Evolutionary conservation across 2,888 invertebrate species (phyloP).

Genomic region (Eucriotettix oculatus): DNA sequence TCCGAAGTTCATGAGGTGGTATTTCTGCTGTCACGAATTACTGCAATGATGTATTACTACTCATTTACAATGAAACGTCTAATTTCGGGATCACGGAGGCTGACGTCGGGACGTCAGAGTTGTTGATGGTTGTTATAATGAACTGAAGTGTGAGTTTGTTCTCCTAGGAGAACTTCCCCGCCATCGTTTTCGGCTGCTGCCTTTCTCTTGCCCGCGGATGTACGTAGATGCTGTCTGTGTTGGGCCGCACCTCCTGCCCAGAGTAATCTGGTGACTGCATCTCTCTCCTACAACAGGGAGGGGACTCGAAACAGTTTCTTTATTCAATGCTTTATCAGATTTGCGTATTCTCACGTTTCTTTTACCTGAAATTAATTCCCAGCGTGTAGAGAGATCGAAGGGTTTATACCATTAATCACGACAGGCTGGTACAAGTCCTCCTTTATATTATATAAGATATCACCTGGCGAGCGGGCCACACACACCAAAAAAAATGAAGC

Average conservation of each 20-base stretch:
- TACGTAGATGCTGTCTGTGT: no score
- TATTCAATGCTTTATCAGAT: conserved; percentile 24
- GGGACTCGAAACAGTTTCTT: conserved; percentile 8
- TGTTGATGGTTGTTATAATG: no score
- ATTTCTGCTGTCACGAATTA: no score
- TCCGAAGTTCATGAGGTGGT: no score
- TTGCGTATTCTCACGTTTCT: conserved; percentile 29
- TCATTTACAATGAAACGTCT: no score
- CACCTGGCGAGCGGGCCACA: background rate
- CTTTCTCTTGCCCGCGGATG: background rate
- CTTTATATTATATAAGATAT: background rate
- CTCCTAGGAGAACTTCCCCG: no score
- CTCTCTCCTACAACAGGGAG: background rate
- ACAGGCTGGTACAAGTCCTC: background rate
- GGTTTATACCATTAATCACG: conserved; percentile 8
- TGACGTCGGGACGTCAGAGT: no score
- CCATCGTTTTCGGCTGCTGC: background rate
- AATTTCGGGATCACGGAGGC: no score
- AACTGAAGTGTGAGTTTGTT: no score
- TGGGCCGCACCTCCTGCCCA: conserved; percentile 2
- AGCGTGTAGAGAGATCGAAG: conserved; percentile 7
- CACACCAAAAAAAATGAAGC: no score
- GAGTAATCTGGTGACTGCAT: background rate
- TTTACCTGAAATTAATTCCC: conserved; percentile 11
- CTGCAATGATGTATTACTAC: no score